A percentile compares a stretch with the other conserved stretches of the same genome.
phyloP scores from a whole-genome alignment of 2,113 vertebrate species.

The Edolisoma coerulescens region DNA sequence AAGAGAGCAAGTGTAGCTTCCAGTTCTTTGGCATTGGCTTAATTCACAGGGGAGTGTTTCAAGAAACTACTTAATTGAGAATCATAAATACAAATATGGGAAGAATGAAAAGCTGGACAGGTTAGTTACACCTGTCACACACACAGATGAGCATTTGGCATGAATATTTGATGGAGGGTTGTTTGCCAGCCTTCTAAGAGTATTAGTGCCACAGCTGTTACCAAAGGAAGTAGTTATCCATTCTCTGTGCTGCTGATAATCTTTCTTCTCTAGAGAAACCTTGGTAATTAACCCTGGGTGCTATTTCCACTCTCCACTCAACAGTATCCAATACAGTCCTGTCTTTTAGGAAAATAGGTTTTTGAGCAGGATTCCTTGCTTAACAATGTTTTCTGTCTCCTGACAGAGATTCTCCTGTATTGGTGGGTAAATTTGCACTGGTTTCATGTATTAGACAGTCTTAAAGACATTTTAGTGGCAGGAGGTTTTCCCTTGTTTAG shows the following conservation, averaged over 20 bases:
- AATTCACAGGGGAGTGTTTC: neutral
- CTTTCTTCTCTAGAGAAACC: neutral
- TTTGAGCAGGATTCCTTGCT: neutral
- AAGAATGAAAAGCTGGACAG: neutral
- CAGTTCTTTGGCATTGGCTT: neutral
- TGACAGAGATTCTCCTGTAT: neutral
- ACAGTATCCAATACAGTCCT: neutral
- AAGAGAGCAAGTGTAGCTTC: neutral
- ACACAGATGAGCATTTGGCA: neutral
- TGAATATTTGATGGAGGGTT: neutral
- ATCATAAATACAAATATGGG: neutral
- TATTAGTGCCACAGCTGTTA: neutral
- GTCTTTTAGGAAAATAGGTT: neutral
- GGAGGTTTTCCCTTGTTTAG: neutral
- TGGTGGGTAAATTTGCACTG: neutral
- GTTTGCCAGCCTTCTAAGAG: neutral
- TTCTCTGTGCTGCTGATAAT: neutral
- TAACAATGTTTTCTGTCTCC: neutral
- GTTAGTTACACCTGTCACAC: neutral
- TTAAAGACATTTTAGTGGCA: rapidly evolving
- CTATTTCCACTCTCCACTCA: neutral
- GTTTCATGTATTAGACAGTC: neutral
- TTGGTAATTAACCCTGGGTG: neutral
- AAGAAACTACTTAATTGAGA: neutral
- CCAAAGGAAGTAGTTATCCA: neutral